Evolutionary conservation across 2,113 vertebrate species (phyloP), one percentile per base, ranked within the genome.

Genomic region (Tricholaema leucomelas): DNA sequence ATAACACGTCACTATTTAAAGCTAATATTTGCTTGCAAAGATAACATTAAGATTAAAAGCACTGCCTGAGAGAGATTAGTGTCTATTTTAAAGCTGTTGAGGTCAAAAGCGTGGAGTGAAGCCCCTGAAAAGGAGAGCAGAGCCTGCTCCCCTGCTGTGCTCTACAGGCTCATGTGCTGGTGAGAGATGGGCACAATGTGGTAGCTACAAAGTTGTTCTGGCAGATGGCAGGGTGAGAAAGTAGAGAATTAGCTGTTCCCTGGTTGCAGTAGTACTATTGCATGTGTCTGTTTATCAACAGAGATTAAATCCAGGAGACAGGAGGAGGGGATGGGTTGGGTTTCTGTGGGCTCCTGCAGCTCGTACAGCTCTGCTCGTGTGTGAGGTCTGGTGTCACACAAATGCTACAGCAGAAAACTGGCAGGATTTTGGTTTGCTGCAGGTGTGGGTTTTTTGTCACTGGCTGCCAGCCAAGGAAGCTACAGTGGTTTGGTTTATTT

Each of bases 211-310:
- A 87, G 50, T 6, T 82, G 50, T 89, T 84, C 73, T 85, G 89
- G 88, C 92, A 94, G 79, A 69, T 93, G 91, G 81, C 77, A 81
- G 20, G 71, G 79, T 82, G 88, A 88, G 86, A 88, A 92, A 79
- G 50, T 5, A 6, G 76, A 89, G 85, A 81, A 61, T 91, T 76
- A 75, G 87, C 85, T 36, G 19, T 80, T 74, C 76, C 55, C 10
- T 92, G 83, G 59, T 64, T 83, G 83, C 80, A 65, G 91, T 58
- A 70, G 48, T 93, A 77, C 64, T 91, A 44, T 52, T 90, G 76
- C 84, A 56, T 92, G 94, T n/a, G 5, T 12, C 13, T 84, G 75
- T 91, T 81, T 44, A 56, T 65, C 92, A 94, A 85, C 86, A 92
- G 85, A 71, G 87, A 83, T 88, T 82, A 52, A 73, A 63, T 42